These are phyloP conservation scores for Eubasilissa splendida DNA, from an alignment of 2,888 invertebrate species.

Conservation along the genomic window DNA sequence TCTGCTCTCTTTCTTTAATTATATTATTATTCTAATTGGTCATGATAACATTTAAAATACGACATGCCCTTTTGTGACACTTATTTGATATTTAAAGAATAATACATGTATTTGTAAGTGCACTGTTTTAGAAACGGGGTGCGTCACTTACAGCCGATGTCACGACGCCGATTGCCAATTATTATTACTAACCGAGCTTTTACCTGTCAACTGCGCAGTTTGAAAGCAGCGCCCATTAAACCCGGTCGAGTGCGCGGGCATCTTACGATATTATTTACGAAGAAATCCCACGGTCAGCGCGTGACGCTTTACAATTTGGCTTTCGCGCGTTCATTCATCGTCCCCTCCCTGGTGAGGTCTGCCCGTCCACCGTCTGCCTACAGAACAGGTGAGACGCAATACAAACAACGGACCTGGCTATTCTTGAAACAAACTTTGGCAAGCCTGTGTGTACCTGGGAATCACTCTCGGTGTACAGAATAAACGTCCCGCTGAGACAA, in stretches of 20 bases:
- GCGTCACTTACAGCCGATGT: background rate
- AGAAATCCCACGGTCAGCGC: constrained; percentile 22
- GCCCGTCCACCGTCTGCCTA: constrained; percentile 14
- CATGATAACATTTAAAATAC: no score
- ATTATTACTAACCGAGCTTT: background rate
- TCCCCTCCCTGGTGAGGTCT: background rate
- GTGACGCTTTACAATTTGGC: constrained; percentile 18
- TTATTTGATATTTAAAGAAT: no score
- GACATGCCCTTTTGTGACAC: no score
- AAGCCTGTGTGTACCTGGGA: constrained; percentile 2
- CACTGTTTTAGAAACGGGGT: background rate
- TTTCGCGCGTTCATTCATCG: constrained; percentile 40
- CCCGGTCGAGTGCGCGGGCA: constrained; percentile 8
- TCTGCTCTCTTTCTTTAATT: no score
- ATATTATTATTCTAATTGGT: no score
- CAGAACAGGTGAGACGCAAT: constrained; percentile 51
- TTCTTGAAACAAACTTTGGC: constrained; percentile 25
- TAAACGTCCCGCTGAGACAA: background rate
- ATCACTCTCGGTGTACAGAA: background rate
- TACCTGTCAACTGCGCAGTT: constrained; percentile 4
- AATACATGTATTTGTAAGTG: background rate
- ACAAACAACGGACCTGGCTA: constrained; percentile 40
- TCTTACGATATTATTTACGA: constrained; percentile 28
- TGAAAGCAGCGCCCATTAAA: constrained; percentile 1
- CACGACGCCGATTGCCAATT: background rate